Evolutionary conservation across 2,888 invertebrate species (phyloP).

Genomic region (Peribatodes rhomboidaria): DNA sequence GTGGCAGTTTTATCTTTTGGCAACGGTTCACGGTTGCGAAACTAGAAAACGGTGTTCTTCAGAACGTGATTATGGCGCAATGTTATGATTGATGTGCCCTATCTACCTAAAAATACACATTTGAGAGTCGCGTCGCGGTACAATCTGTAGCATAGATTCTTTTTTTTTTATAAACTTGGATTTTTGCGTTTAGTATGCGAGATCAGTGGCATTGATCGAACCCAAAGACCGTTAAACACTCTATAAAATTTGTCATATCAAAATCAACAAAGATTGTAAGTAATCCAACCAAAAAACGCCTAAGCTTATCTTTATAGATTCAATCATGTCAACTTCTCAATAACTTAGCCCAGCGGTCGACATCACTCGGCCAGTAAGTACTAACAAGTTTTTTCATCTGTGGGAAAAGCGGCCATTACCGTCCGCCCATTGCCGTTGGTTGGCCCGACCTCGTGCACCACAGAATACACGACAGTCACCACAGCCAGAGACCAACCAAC

Average conservation of each 20-base stretch:
- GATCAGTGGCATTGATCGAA: too few species aligned
- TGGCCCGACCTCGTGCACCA: slow-evolving; percentile 54
- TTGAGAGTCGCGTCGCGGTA: neutral
- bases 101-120: neutral
- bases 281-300: neutral
- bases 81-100: slow-evolving; percentile 36
- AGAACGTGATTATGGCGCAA: slow-evolving; percentile 49
- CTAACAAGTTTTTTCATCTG: slow-evolving; percentile 66
- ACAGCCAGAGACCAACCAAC: slow-evolving; percentile 41
- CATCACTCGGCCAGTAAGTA: slow-evolving; percentile 40
- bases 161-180: neutral
- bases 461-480: slow-evolving; percentile 16
- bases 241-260: too few species aligned
- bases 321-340: slow-evolving; percentile 30
- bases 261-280: neutral
- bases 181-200: too few species aligned
- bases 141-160: neutral
- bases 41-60: slow-evolving; percentile 49
- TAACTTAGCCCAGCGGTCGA: slow-evolving; percentile 45
- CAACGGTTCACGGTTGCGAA: slow-evolving; percentile 46
- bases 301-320: slow-evolving; percentile 8
- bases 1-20: slow-evolving; percentile 30
- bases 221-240: too few species aligned
- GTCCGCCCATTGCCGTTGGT: slow-evolving; percentile 49
- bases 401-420: slow-evolving; percentile 68